Conservation (phyloP, 2,797 vertebrate species). For the Hirundo rustica region DNA sequence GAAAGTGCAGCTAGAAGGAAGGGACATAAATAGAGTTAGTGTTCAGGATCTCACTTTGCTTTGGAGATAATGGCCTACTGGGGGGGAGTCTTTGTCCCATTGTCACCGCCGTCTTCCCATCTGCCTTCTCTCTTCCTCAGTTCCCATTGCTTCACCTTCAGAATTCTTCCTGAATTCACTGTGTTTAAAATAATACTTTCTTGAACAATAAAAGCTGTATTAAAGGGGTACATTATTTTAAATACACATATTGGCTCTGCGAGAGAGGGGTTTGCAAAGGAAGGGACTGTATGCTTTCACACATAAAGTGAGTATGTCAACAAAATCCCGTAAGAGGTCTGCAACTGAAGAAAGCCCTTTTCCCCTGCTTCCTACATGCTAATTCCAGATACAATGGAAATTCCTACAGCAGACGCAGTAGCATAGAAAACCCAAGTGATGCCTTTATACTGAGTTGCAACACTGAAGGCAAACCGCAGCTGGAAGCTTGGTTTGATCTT, state of each 20-base stretch:
- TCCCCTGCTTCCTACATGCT: neutral
- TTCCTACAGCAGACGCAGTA: neutral
- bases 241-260: neutral
- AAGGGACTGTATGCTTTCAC: neutral
- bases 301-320: constrained; percentile 9
- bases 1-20: neutral
- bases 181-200: constrained; percentile 41
- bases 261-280: neutral
- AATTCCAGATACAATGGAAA: neutral
- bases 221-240: constrained; percentile 29
- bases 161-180: constrained; percentile 19
- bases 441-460: neutral
- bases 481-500: constrained; percentile 33
- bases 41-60: neutral
- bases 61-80: neutral
- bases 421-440: neutral
- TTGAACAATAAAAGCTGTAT: constrained; percentile 29
- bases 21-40: neutral
- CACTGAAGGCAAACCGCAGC: neutral
- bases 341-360: neutral
- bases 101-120: neutral
- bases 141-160: neutral
- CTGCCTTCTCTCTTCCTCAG: neutral
- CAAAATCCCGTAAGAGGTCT: constrained; percentile 19
- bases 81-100: neutral